phyloP scores from a whole-genome alignment of 1,140 invertebrate species.

The Brachionus asplanchnoidis region DNA sequence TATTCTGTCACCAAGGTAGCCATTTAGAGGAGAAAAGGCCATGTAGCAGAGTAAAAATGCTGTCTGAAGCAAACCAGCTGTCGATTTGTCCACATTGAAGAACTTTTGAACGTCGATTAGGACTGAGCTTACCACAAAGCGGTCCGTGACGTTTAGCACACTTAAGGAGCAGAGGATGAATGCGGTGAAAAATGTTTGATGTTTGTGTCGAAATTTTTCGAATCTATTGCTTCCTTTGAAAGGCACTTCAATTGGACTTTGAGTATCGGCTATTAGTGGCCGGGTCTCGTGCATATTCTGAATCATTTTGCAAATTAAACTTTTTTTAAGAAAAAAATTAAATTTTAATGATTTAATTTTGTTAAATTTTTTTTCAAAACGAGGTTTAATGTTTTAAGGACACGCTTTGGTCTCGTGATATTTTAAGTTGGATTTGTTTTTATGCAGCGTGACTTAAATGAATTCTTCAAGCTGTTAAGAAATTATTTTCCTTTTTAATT shows the following conservation, averaged over 20 bases:
- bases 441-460: background rate
- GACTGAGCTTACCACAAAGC: slow-evolving; percentile 34
- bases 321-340: background rate
- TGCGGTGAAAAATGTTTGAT: slow-evolving; percentile 23
- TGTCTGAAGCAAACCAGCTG: slow-evolving; percentile 38
- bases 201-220: slow-evolving; percentile 8
- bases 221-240: background rate
- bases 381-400: background rate
- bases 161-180: background rate
- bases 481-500: background rate
- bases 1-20: slow-evolving; percentile 40
- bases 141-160: slow-evolving; percentile 30
- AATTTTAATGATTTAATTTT: background rate
- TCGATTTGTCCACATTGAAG: slow-evolving; percentile 34
- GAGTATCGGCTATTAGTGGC: background rate
- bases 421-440: background rate
- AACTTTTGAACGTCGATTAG: slow-evolving; percentile 27
- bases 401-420: background rate
- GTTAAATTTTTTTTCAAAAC: background rate
- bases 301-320: background rate
- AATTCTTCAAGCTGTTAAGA: background rate
- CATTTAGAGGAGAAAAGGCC: slow-evolving; percentile 34
- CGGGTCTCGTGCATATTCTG: background rate
- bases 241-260: background rate
- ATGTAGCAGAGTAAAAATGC: slow-evolving; percentile 34